phyloP scores from a whole-genome alignment of 2,888 invertebrate genomes.

The Cetonia aurata region DNA sequence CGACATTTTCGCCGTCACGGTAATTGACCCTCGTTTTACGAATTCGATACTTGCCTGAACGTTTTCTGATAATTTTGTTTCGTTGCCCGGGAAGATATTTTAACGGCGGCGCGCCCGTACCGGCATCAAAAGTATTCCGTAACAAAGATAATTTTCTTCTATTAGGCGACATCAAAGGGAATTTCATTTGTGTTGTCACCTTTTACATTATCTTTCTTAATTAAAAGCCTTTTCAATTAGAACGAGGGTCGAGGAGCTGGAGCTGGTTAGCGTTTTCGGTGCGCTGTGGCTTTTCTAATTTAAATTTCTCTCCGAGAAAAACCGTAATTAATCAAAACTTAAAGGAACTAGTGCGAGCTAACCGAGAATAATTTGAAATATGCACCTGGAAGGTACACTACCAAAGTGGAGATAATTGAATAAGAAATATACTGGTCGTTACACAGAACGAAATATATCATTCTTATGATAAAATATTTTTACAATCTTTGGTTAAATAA shows the following conservation, averaged over 20 bases:
- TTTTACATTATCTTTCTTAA: constrained; percentile 39
- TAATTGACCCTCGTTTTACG: constrained; percentile 5
- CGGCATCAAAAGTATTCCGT: constrained; percentile 23
- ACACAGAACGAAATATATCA: too few species aligned
- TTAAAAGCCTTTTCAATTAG: constrained; percentile 40
- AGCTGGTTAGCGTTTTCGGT: constrained; percentile 17
- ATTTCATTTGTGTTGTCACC: constrained; percentile 37
- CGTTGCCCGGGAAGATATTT: constrained; percentile 6
- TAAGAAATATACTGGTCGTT: too few species aligned
- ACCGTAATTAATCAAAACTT: constrained; percentile 31
- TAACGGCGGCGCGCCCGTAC: background rate
- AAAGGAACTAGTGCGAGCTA: background rate
- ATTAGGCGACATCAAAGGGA: constrained; percentile 34
- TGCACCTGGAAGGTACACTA: background rate
- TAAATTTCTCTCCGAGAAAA: constrained; percentile 25
- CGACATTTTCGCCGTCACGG: background rate
- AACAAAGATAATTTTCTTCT: constrained; percentile 37
- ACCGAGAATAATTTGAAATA: constrained; percentile 3
- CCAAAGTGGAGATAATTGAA: background rate
- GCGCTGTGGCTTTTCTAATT: constrained; percentile 10
- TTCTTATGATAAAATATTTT: too few species aligned
- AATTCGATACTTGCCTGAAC: constrained; percentile 5
- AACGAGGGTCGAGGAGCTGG: background rate
- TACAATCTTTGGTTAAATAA: too few species aligned
- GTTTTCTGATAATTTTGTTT: constrained; percentile 29